These are phyloP conservation scores for Chorisops tibialis DNA, from an alignment of 2,888 invertebrate species.

Conservation along the genomic window DNA sequence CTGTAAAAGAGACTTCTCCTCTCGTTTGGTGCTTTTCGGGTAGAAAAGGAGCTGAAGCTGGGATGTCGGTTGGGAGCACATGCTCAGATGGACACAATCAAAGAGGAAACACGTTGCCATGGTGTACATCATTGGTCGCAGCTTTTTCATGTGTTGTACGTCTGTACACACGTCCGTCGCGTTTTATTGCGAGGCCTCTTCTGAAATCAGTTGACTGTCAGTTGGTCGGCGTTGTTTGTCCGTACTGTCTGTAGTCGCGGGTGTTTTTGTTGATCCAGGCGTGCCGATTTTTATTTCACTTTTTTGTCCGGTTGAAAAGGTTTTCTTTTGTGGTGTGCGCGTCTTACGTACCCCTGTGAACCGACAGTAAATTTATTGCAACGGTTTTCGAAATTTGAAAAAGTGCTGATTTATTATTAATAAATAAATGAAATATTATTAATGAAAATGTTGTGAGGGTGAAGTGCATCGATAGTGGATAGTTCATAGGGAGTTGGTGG, in stretches of 20 bases:
- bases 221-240: slow-evolving; percentile 25
- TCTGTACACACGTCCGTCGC: neutral
- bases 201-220: slow-evolving; percentile 18
- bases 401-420: too few relatives aligned
- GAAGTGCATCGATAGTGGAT: too few relatives aligned
- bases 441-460: too few relatives aligned
- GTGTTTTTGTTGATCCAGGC: neutral
- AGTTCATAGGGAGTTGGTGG: too few relatives aligned
- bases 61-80: slow-evolving; percentile 14
- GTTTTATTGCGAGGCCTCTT: slow-evolving; percentile 13
- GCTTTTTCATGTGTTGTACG: neutral
- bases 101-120: slow-evolving; percentile 12
- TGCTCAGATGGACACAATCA: slow-evolving; percentile 3
- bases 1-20: too few relatives aligned
- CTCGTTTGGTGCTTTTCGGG: neutral
- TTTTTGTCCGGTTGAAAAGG: too few relatives aligned
- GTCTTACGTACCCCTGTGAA: too few relatives aligned
- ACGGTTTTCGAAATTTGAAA: too few relatives aligned
- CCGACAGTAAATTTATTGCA: too few relatives aligned
- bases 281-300: too few relatives aligned
- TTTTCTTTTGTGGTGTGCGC: too few relatives aligned
- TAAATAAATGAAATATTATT: too few relatives aligned
- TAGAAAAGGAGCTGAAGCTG: slow-evolving; percentile 17
- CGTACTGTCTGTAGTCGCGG: neutral
- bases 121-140: slow-evolving; percentile 4